A percentile compares a stretch with the other conserved stretches of the same genome.
Evolutionary conservation across 2,888 invertebrate species (phyloP).

Genomic region (Oxyteleia sp.): DNA sequence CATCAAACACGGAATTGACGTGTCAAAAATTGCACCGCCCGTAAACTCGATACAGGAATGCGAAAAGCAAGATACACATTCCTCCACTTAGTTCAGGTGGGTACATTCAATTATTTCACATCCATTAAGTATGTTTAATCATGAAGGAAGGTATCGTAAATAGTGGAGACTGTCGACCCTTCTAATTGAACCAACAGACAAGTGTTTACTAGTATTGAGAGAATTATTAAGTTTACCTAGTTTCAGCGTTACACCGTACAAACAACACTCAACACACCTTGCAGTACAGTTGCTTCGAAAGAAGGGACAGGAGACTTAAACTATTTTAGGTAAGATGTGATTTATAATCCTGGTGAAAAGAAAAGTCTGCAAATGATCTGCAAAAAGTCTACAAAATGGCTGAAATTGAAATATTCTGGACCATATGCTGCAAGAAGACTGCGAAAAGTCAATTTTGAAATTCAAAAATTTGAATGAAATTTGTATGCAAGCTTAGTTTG

Average conservation of each 20-base stretch:
- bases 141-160: slow-evolving; percentile 61
- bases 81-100: slow-evolving; percentile 21
- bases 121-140: slow-evolving; percentile 70
- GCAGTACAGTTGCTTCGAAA: slow-evolving; percentile 1
- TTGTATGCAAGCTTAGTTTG: no score
- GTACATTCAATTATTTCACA: slow-evolving; percentile 65
- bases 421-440: no score
- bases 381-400: no score
- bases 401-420: no score
- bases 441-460: no score
- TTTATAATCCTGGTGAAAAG: no score
- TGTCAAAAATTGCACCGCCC: slow-evolving; percentile 9
- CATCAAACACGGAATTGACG: slow-evolving; percentile 6
- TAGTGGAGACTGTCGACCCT: slow-evolving; percentile 51
- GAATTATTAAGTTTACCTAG: slow-evolving; percentile 67
- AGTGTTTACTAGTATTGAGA: slow-evolving; percentile 47
- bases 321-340: slow-evolving; percentile 26
- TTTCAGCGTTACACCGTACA: slow-evolving; percentile 52
- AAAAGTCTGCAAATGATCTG: no score
- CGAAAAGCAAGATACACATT: slow-evolving; percentile 27
- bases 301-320: slow-evolving; percentile 2
- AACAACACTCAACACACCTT: slow-evolving; percentile 43
- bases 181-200: slow-evolving; percentile 65
- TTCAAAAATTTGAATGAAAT: no score
- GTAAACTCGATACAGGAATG: slow-evolving; percentile 3